A percentile compares a stretch with the other conserved stretches of the same genome.
phyloP scores from a whole-genome alignment of 2,888 invertebrate species.

The Conus canariensis region DNA sequence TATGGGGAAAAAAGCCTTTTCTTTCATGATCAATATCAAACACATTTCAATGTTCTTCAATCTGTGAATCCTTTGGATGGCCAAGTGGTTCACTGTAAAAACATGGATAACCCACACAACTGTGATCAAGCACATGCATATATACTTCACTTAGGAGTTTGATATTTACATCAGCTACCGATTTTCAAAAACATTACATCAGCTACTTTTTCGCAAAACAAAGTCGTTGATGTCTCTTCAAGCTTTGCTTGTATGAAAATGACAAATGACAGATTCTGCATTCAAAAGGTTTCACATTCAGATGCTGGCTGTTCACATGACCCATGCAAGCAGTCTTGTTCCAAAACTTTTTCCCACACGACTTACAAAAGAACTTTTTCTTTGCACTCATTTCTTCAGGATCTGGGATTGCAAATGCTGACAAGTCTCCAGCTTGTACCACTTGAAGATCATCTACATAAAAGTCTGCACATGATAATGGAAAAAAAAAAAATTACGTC shows the following conservation, averaged over 20 bases:
- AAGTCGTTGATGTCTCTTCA: conserved; percentile 29
- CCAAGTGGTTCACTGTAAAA: too few relatives aligned
- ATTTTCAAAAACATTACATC: too few relatives aligned
- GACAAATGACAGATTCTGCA: conserved; percentile 33
- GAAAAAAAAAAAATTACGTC: background rate
- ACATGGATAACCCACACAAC: too few relatives aligned
- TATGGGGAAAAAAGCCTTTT: too few relatives aligned
- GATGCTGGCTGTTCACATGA: conserved; percentile 36
- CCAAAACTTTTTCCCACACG: conserved; percentile 37
- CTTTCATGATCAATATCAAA: too few relatives aligned
- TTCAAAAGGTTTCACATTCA: conserved; percentile 35
- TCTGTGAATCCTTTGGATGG: too few relatives aligned
- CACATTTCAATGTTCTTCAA: too few relatives aligned
- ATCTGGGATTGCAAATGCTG: conserved; percentile 24
- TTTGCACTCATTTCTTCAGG: conserved; percentile 34
- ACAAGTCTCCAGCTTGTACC: conserved; percentile 20
- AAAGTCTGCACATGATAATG: conserved; percentile 25
- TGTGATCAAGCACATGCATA: too few relatives aligned
- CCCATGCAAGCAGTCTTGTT: conserved; percentile 42
- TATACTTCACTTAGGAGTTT: too few relatives aligned
- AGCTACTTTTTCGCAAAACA: conserved; percentile 5
- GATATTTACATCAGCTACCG: too few relatives aligned
- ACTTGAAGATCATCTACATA: conserved; percentile 34
- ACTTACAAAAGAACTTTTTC: conserved; percentile 46
- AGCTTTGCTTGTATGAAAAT: conserved; percentile 32